These are phyloP conservation scores for Eidolon helvum DNA, from an alignment of 2,113 vertebrate genomes.

Conservation along the genomic window DNA sequence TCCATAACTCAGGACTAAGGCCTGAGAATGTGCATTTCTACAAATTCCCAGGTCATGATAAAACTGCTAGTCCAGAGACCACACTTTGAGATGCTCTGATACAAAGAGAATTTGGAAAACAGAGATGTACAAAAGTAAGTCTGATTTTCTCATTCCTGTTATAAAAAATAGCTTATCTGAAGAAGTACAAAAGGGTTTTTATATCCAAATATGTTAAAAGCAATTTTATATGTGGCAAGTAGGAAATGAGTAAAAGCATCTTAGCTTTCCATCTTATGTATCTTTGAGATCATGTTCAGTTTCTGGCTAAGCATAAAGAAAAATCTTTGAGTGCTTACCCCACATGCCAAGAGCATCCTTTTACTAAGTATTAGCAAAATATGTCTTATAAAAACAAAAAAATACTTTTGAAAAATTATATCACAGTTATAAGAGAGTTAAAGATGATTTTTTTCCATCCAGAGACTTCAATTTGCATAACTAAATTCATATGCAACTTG, in stretches of 20 bases:
- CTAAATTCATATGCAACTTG: slow-evolving; percentile 42
- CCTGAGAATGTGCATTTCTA: background rate
- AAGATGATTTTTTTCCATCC: background rate
- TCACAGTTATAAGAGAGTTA: background rate
- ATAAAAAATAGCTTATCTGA: background rate
- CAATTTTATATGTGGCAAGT: background rate
- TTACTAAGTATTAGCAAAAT: slow-evolving; percentile 16
- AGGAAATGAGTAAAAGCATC: background rate
- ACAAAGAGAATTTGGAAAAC: background rate
- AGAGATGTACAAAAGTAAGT: background rate
- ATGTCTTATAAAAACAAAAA: background rate
- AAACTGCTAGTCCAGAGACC: background rate
- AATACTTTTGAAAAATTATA: slow-evolving; percentile 46
- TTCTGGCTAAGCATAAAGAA: background rate
- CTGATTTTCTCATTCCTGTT: background rate
- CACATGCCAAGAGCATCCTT: slow-evolving; percentile 4
- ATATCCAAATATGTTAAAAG: background rate
- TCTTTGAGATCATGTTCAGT: background rate
- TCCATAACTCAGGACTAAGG: background rate
- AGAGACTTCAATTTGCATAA: background rate
- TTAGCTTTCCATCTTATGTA: background rate
- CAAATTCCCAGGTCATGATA: background rate
- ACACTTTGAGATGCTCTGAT: background rate
- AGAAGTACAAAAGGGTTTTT: background rate
- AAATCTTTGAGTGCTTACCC: background rate